A percentile compares a stretch with the other conserved stretches of the same genome.
Conservation (phyloP, 1,140 invertebrate genomes). For the Drusus annulatus region DNA sequence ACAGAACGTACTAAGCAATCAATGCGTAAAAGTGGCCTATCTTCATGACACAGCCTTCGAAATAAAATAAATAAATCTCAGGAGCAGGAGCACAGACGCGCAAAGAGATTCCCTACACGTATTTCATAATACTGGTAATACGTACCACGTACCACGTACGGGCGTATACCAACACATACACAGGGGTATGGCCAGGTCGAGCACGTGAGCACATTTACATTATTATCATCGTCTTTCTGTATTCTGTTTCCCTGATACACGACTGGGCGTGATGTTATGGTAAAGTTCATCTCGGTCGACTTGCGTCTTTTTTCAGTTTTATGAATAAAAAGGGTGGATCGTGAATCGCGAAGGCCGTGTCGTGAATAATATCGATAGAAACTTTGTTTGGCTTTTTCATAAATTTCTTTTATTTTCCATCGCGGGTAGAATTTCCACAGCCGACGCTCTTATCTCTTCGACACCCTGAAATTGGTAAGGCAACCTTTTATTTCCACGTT, state of each 20-base stretch:
- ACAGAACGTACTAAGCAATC: neutral
- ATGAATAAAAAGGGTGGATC: slow-evolving; percentile 53
- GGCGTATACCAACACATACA: slow-evolving; percentile 38
- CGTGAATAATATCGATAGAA: slow-evolving; percentile 49
- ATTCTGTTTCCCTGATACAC: slow-evolving; percentile 58
- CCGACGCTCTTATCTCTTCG: slow-evolving; percentile 1
- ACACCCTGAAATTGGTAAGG: neutral
- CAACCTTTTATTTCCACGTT: slow-evolving; percentile 11
- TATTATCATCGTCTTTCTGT: slow-evolving; percentile 58
- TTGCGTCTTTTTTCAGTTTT: slow-evolving; percentile 50
- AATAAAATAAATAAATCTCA: slow-evolving; percentile 57
- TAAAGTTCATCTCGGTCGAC: slow-evolving; percentile 46
- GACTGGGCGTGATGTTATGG: slow-evolving; percentile 55
- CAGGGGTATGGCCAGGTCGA: slow-evolving; percentile 49
- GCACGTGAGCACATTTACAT: slow-evolving; percentile 59
- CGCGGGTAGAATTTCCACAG: slow-evolving; percentile 4
- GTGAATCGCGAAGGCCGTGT: slow-evolving; percentile 32
- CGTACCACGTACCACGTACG: slow-evolving; percentile 57
- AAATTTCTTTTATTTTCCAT: slow-evolving; percentile 39
- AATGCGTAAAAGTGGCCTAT: slow-evolving; percentile 25
- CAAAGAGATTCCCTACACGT: slow-evolving; percentile 56
- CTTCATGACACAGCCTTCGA: slow-evolving; percentile 15
- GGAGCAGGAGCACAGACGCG: slow-evolving; percentile 40
- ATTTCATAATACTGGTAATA: slow-evolving; percentile 59
- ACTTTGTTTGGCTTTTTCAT: slow-evolving; percentile 40